phyloP scores from a whole-genome alignment of 2,797 vertebrate genomes.

The Acanthurus tractus region DNA sequence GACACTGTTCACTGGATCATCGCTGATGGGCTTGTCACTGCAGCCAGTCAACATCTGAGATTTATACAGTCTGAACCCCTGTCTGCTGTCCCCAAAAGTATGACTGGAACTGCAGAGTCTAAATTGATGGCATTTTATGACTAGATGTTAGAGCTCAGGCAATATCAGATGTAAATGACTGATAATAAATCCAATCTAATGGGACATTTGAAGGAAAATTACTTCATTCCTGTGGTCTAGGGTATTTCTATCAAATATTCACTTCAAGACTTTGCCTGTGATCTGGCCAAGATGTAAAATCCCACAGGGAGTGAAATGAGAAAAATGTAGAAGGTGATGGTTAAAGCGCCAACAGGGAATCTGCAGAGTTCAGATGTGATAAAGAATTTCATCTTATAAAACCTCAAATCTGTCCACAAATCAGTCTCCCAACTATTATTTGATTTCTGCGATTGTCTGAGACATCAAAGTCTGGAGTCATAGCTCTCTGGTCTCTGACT shows the following conservation, averaged over 20 bases:
- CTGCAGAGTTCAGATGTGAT: conserved; percentile 70
- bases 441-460: conserved; percentile 73
- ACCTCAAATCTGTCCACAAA: conserved; percentile 63
- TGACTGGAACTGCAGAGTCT: conserved; percentile 59
- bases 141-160: conserved; percentile 74
- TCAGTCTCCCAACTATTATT: conserved; percentile 66
- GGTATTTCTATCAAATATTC: conserved; percentile 74
- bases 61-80: conserved; percentile 73
- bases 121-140: conserved; percentile 81
- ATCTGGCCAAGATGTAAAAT: conserved; percentile 74
- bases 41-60: conserved; percentile 76
- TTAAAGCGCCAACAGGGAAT: conserved; percentile 49
- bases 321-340: conserved; percentile 68
- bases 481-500: conserved; percentile 60
- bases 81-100: conserved; percentile 66
- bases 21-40: conserved; percentile 78
- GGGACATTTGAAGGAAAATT: conserved; percentile 81
- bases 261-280: conserved; percentile 66
- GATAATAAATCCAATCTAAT: conserved; percentile 83
- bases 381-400: conserved; percentile 63
- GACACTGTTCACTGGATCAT: conserved; percentile 73
- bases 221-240: conserved; percentile 69
- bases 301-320: conserved; percentile 61
- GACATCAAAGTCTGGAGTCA: conserved; percentile 72
- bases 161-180: conserved; percentile 81